Evolutionary conservation across 2,113 vertebrate species (phyloP).

Genomic region (Oenanthe oenanthe): DNA sequence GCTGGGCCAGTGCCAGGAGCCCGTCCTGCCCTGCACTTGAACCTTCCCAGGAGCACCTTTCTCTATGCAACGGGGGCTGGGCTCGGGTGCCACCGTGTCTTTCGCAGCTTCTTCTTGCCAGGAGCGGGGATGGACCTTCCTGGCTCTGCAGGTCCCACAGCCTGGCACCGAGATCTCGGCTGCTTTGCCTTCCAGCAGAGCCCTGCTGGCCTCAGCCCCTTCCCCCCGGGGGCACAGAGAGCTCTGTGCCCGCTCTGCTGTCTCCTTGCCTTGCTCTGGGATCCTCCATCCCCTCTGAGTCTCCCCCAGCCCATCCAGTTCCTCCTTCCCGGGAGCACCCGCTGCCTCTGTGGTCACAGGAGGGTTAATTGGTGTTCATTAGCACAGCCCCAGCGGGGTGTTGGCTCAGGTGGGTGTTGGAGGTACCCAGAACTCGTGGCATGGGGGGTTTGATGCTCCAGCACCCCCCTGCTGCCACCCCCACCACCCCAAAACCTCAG

Average conservation of each 20-base stretch:
- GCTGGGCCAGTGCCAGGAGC: neutral
- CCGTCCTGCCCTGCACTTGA: neutral
- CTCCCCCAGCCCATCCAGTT: neutral
- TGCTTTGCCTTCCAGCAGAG: conserved; percentile 33
- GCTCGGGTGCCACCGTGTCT: neutral
- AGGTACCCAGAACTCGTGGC: neutral
- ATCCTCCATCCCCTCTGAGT: neutral
- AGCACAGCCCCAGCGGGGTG: fast-evolving
- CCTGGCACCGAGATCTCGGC: neutral
- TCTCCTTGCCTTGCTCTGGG: neutral
- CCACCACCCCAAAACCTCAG: neutral
- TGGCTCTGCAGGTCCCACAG: neutral
- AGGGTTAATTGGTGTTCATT: neutral
- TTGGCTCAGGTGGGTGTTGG: neutral
- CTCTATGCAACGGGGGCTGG: conserved; percentile 35
- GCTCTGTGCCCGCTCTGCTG: neutral
- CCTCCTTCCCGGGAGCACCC: neutral
- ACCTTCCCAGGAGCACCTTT: neutral
- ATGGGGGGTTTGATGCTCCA: neutral
- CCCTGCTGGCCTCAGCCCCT: neutral
- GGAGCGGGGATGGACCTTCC: neutral
- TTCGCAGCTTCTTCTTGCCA: conserved; percentile 6
- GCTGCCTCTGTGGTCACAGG: neutral
- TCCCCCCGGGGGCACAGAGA: neutral
- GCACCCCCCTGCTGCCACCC: neutral